phyloP scores from a whole-genome alignment of 2,113 vertebrate species.

The Lepidothrix coronata region DNA sequence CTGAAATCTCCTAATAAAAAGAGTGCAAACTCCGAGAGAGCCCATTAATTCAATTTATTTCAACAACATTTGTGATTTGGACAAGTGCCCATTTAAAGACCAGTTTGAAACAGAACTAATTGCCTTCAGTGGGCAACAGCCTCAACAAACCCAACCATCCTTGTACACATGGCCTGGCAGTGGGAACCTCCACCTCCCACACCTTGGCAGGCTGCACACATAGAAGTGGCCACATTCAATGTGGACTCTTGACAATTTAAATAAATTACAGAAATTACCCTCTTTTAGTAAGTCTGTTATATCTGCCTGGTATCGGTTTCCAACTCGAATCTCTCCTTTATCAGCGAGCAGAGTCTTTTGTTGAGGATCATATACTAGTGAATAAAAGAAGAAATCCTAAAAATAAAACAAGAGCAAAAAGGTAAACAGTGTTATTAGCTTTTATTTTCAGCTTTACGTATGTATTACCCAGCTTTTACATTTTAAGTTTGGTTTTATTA shows the following conservation, averaged over 20 bases:
- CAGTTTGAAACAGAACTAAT: neutral
- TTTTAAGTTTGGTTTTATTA: neutral
- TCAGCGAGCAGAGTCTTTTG: constrained; percentile 97
- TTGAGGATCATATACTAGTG: constrained; percentile 96
- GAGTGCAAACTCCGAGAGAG: neutral
- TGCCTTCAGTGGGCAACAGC: neutral
- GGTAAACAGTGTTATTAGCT: neutral
- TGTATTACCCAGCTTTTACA: neutral
- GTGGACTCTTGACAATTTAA: neutral
- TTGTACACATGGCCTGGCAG: neutral
- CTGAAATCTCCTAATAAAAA: neutral
- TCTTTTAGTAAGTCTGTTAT: constrained; percentile 93
- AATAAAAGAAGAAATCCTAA: constrained; percentile 99
- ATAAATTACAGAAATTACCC: constrained; percentile 72
- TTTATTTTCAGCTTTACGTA: neutral
- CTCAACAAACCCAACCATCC: neutral
- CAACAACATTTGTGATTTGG: constrained; percentile 47
- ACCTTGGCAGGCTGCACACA: neutral
- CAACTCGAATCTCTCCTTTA: constrained; percentile 96
- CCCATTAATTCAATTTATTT: constrained; percentile 54
- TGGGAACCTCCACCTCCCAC: neutral
- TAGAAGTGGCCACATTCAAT: neutral
- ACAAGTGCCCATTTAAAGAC: neutral
- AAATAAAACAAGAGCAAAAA: constrained; percentile 29
- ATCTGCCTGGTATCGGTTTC: constrained; percentile 96